Evolutionary conservation across 2,797 vertebrate genomes (phyloP), one percentile per base, ranked within the genome.

Genomic region (Malacoraja senta): DNA sequence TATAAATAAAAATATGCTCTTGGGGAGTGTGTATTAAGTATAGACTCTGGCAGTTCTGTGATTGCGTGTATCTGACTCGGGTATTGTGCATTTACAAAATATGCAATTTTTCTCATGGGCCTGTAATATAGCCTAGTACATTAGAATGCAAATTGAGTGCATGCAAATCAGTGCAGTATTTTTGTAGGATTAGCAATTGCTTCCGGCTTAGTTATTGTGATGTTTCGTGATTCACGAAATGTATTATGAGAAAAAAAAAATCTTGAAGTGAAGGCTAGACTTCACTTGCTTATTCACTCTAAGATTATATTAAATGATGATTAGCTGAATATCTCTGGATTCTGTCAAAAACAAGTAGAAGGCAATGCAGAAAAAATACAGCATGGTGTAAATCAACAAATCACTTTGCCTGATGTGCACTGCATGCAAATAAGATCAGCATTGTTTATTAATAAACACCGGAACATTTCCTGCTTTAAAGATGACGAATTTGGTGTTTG

Each of bases 101-200:
- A 21, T 72, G 35, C 24, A 1, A 44, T 68, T 72, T 72, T 15
- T 38, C 53, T 90, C 38, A n/a, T 38, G 63, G 63, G 24, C 65
- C 86, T 68, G 17, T 71, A 38, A 15, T 26, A 38, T 53, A 26
- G 21, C 86, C 86, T 35, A 38, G 86, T 71, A 13, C 29, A 71
- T 90, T 21, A 90, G 32, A 91, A 91, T 91, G 86, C 65, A 91
- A 91, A 38, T 91, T 2, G 65, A 38, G 65, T 71, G 19, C n/a
- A 44, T 17, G 21, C 19, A 71, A 71, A 91, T 91, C 19, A 72
- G 63, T 91, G 65, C 63, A 71, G 19, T 91, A 38, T 91, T 21
- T 74, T 91, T 53, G 24, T 68, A 24, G 68, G 65, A 74, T 91
- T 44, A 91, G 68, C 35, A 44, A 7, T 38, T 26, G 61, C 29